Conservation (phyloP, 2,113 vertebrate genomes). For the Poicephalus gulielmi region DNA sequence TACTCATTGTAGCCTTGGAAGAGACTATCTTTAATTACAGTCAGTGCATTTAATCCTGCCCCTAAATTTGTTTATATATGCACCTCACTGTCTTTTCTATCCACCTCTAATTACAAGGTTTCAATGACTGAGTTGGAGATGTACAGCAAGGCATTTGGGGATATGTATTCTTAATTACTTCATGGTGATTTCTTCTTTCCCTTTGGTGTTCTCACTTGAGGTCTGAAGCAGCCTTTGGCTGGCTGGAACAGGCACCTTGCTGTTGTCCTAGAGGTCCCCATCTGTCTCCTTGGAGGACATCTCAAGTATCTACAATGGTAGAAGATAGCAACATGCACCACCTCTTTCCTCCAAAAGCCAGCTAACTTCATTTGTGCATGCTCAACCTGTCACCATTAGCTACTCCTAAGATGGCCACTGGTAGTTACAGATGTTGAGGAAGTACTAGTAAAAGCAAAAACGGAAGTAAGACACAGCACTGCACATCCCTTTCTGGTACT, state of each 20-base stretch:
- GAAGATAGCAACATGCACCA: background rate
- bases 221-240: background rate
- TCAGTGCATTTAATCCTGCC: slow-evolving; percentile 26
- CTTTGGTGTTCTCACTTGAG: background rate
- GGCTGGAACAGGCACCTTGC: background rate
- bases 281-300: background rate
- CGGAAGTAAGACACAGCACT: background rate
- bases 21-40: slow-evolving; percentile 40
- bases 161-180: slow-evolving; percentile 4
- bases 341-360: background rate
- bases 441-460: background rate
- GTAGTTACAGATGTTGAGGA: background rate
- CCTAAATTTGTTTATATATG: slow-evolving; percentile 44
- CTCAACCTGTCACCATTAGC: background rate
- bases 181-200: background rate
- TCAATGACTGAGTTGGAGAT: background rate
- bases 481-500: background rate
- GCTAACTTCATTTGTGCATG: background rate
- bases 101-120: slow-evolving; percentile 33
- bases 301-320: background rate
- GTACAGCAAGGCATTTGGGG: background rate
- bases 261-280: background rate
- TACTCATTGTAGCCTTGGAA: background rate
- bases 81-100: slow-evolving; percentile 15
- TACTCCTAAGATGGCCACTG: background rate